Base-by-base conservation (phyloP, 2,888 invertebrate genomes). In the Amorpha juglandis region DNA sequence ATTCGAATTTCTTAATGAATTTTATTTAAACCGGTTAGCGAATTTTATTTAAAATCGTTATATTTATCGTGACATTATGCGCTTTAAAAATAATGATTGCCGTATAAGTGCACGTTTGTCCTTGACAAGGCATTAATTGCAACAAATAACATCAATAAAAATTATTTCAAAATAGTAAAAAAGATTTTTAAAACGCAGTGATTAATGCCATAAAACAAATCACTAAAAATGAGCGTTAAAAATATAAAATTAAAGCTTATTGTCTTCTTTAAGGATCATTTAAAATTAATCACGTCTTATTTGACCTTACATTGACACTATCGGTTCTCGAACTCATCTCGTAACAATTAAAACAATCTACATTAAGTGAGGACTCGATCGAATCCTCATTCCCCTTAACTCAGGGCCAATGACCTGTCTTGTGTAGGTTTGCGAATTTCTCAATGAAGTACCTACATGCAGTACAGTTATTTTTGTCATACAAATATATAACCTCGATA, bases 281-380 rank as follows among this genome's bases (percentile, higher is more conserved):
- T 76, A 80, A 76, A 78, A 83, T 74, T 82, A 84, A 85, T 84
- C 80, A 84, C 80, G 78, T 76, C 75, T 74, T 74, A 80, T 74
- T 84, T 85, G 83, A 85, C 86, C 84, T 79, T 80, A 80, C 81
- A 85, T 86, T 89, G 88, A 88, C 88, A 85, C 87, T 76, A 76
- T 76, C 75, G 76, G 76, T 80, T 78, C 78, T 79, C 74, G 76
- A 75, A 78, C 75, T 82, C 82, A 83, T 83, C 79, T 79, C 73
- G 75, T 73, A 76, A 83, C 85, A 88, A 87, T 88, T 88, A 87
- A 86, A 86, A 90, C 87, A 88, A 89, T 88, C 84, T 80, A 78
- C 81, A 75, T 80, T 77, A 78, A 72, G 53, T 62, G 77, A 71
- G 71, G 71, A 70, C 70, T 69, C 74, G 78, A 79, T 81, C 74